Conservation (phyloP, 2,888 invertebrate genomes). For the Drosophila eohydei region DNA sequence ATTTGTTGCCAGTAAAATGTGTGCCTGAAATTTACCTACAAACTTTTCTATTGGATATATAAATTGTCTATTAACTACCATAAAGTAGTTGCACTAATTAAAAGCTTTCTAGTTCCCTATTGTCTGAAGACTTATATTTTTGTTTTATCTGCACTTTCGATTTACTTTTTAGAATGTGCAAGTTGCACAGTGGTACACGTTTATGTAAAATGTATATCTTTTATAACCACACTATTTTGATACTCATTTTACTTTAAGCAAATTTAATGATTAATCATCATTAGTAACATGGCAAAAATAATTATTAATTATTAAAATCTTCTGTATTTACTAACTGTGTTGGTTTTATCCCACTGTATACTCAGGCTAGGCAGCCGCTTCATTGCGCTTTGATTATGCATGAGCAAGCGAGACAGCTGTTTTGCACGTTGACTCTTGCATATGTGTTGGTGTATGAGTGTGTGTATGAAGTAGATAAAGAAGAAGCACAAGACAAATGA, state of each 20-base stretch:
- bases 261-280: neutral
- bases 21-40: constrained; percentile 29
- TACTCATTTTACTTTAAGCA: neutral
- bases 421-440: constrained; percentile 53
- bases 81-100: neutral
- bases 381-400: constrained; percentile 49
- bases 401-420: constrained; percentile 74
- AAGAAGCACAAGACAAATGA: constrained; percentile 73
- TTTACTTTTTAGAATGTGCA: constrained; percentile 4
- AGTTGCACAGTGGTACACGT: constrained; percentile 23
- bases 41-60: constrained; percentile 11
- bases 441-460: constrained; percentile 39
- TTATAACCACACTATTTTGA: neutral
- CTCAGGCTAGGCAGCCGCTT: constrained; percentile 35
- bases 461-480: constrained; percentile 49
- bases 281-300: neutral
- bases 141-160: constrained; percentile 5
- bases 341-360: constrained; percentile 53
- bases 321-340: neutral
- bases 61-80: neutral
- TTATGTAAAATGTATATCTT: neutral
- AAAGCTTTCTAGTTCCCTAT: constrained; percentile 1
- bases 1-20: constrained; percentile 23
- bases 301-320: neutral
- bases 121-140: constrained; percentile 1